These are phyloP conservation scores for Galeopsomyia nigrocyanea DNA, from an alignment of 2,888 invertebrate genomes.

Conservation along the genomic window DNA sequence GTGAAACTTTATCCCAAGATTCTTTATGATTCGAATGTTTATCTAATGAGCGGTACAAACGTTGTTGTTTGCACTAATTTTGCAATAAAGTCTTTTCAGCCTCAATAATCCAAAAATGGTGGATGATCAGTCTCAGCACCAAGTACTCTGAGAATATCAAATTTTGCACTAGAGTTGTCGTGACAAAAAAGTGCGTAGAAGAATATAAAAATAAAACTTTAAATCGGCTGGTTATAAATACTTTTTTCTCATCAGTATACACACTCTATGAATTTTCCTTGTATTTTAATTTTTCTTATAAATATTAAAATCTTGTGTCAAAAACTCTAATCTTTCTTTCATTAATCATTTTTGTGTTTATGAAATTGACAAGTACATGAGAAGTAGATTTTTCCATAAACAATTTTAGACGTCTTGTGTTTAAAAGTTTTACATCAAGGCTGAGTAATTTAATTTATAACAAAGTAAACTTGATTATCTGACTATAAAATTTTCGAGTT, in stretches of 20 bases:
- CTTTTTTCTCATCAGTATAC: slow-evolving; percentile 33
- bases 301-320: too few relatives aligned
- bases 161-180: slow-evolving; percentile 4
- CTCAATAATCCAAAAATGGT: slow-evolving; percentile 33
- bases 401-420: too few relatives aligned
- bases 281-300: not conserved
- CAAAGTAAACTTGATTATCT: too few relatives aligned
- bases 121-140: slow-evolving; percentile 44
- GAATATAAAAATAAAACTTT: slow-evolving; percentile 40
- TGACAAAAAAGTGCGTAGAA: slow-evolving; percentile 29
- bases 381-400: too few relatives aligned
- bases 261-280: slow-evolving; percentile 34
- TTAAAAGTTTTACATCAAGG: too few relatives aligned
- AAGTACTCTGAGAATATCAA: slow-evolving; percentile 35
- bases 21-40: slow-evolving; percentile 20
- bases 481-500: too few relatives aligned
- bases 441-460: too few relatives aligned
- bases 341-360: too few relatives aligned
- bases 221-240: slow-evolving; percentile 39
- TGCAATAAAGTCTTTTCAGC: slow-evolving; percentile 21
- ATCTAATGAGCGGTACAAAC: slow-evolving; percentile 35
- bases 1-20: slow-evolving; percentile 1
- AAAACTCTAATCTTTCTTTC: too few relatives aligned
- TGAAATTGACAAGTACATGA: too few relatives aligned
- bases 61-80: slow-evolving; percentile 11